These are phyloP conservation scores for Fregata magnificens DNA, from an alignment of 2,113 vertebrate species.

Conservation along the genomic window DNA sequence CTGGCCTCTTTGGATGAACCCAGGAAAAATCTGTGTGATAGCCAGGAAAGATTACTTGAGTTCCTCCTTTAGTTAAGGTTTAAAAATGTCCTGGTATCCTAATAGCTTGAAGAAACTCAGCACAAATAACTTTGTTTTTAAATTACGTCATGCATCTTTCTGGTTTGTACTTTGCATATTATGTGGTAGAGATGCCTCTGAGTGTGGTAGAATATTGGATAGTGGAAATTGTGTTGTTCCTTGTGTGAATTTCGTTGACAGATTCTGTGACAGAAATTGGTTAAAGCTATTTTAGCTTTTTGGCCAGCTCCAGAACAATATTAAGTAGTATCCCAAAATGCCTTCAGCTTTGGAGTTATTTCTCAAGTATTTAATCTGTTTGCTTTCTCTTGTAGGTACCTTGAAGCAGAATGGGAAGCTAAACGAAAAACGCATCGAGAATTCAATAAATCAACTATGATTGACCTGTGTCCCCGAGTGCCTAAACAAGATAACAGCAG, in stretches of 20 bases:
- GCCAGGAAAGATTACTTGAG: background rate
- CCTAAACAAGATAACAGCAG: slow-evolving; percentile 96
- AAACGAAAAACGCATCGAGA: slow-evolving; percentile 80
- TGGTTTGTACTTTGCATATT: background rate
- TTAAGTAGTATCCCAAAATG: background rate
- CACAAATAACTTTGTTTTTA: background rate
- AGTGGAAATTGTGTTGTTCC: background rate
- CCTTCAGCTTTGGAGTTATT: background rate
- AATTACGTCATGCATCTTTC: background rate
- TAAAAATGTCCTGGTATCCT: background rate
- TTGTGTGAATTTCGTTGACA: background rate
- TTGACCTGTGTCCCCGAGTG: slow-evolving; percentile 85
- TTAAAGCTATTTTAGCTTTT: background rate
- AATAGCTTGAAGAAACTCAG: background rate
- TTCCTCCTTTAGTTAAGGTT: background rate
- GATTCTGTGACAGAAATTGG: background rate
- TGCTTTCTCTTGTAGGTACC: slow-evolving; percentile 79
- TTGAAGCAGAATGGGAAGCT: slow-evolving; percentile 91
- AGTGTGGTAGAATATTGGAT: background rate
- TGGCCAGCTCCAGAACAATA: background rate
- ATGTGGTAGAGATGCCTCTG: background rate
- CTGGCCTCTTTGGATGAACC: background rate
- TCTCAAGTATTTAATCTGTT: background rate
- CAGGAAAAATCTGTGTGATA: background rate
- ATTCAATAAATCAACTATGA: slow-evolving; percentile 84